phyloP scores from a whole-genome alignment of 1,140 invertebrate genomes.

The Gonatopus flavifemur region DNA sequence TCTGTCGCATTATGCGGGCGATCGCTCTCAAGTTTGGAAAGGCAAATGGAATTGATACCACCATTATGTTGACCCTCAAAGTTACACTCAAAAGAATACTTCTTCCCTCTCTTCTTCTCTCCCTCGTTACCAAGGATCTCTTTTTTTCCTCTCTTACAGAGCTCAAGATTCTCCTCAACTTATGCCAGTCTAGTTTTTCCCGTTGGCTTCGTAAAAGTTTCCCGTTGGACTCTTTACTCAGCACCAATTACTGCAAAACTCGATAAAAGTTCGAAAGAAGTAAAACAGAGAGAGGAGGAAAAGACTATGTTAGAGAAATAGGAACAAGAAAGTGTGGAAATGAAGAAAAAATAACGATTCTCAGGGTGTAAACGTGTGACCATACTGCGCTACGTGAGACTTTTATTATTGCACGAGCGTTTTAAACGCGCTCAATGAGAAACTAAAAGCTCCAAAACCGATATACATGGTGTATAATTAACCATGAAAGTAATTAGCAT shows the following conservation, averaged over 20 bases:
- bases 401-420: no score
- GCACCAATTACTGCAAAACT: conserved; percentile 16
- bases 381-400: neutral
- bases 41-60: no score
- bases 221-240: neutral
- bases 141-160: neutral
- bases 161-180: no score
- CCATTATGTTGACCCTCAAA: no score
- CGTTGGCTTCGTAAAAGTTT: no score
- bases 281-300: neutral
- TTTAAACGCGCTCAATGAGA: conserved; percentile 4
- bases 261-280: conserved; percentile 12
- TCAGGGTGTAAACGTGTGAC: neutral
- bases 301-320: neutral
- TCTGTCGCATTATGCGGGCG: no score
- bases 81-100: neutral
- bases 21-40: no score
- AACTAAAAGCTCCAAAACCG: conserved; percentile 9
- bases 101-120: neutral
- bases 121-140: neutral
- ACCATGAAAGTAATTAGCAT: conserved; percentile 9
- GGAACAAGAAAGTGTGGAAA: neutral
- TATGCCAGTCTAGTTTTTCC: no score
- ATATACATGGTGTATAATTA: conserved; percentile 14
- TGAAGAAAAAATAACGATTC: neutral